Base-by-base conservation (phyloP, 2,888 invertebrate genomes). In the Pheosia gnoma region DNA sequence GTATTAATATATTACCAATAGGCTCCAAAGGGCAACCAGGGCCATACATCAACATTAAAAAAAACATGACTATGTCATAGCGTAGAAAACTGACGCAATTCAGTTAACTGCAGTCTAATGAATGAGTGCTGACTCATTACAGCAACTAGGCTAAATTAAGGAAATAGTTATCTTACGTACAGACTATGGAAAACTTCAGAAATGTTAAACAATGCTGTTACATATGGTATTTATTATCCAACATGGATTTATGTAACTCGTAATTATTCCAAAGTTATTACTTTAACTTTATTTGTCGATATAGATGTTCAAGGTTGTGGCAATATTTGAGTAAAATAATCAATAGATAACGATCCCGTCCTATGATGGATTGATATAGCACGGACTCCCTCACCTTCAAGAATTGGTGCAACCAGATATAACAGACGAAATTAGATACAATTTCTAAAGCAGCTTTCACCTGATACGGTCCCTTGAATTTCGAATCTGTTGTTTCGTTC, bases 121-220 rank as follows among this genome's bases (percentile, higher is more conserved):
- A 85, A 83, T 81, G 80, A 81, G 68, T 61, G 63, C 70, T 81
- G 83, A 82, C 72, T 84, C 83, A 83, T 80, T 79, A 79, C 65
- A 75, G 59, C 78, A 77, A 81, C 77, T 80, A 65, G 67, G 71
- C 65, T 78, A 74, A 82, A 81, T 81, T 74, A 82, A 82, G 80
- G 82, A 83, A 85, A 81, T 76, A 67, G 69, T 75, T 72, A 67
- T 71, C 65, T 61, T 63, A 58, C 49, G 65, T 62, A 62, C 60
- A 64, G 58, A 67, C 66, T 70, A 75, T 71, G 75, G 73, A 77
- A 79, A 81, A 78, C 72, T 79, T 70, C 63, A 57, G 5, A 57
- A 59, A 59, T 67, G 68, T 65, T 60, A 52, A 59, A 72, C 63
- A 66, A 65, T 36, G 25, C 8, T 45, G 41, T 25, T 25, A 25